phyloP scores from a whole-genome alignment of 2,888 invertebrate genomes.

The Epirrita christyi region DNA sequence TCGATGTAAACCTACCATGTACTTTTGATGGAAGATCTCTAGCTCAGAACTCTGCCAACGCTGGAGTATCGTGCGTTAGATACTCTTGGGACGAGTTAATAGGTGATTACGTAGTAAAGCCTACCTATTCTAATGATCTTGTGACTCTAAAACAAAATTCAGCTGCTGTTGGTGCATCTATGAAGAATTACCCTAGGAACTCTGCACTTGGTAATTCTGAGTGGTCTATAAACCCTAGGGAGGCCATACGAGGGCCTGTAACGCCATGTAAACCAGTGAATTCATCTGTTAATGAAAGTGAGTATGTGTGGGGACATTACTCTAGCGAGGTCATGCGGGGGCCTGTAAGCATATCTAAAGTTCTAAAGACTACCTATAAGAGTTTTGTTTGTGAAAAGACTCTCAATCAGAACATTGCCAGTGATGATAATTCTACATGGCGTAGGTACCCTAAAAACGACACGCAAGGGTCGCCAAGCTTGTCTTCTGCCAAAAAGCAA shows the following conservation, averaged over 20 bases:
- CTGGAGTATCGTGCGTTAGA: background rate
- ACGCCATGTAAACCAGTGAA: background rate
- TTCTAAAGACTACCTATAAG: background rate
- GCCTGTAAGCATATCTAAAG: constrained; percentile 2
- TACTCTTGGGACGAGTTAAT: background rate
- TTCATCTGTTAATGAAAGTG: background rate
- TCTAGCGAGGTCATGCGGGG: constrained; percentile 1
- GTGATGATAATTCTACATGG: background rate
- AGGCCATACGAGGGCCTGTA: background rate
- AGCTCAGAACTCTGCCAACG: background rate
- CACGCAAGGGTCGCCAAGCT: background rate
- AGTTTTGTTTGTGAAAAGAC: background rate
- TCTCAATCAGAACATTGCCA: background rate
- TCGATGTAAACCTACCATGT: background rate
- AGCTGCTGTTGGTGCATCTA: background rate
- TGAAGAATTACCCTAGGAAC: background rate
- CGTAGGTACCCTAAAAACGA: background rate
- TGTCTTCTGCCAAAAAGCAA: background rate
- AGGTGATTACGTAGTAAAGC: background rate
- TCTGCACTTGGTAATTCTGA: background rate
- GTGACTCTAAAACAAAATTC: background rate
- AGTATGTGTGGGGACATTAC: constrained; percentile 1
- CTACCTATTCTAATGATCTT: background rate
- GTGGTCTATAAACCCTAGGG: background rate
- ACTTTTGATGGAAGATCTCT: background rate